Base-by-base conservation (phyloP, 1,140 invertebrate species). In the Bombus picipes region DNA sequence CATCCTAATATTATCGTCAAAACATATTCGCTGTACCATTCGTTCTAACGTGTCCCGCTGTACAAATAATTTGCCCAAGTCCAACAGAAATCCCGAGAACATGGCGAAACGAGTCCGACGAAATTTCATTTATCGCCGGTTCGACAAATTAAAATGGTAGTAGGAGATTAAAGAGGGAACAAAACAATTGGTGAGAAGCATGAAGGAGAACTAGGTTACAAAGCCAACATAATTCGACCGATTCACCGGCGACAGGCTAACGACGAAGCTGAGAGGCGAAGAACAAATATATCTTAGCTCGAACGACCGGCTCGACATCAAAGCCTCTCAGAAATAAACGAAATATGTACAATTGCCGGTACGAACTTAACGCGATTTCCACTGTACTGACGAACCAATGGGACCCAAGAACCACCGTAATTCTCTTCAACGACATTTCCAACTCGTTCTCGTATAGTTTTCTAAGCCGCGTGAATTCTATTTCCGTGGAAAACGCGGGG, bases 251-350 rank as follows among this genome's bases (percentile, higher is more conserved):
- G n/a, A 25, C 28, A 34, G 34, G 25, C 47, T 53, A 53, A 53
- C 47, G 43, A 25, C 15, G 32, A 34, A 53, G 3, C 18, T 25
- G n/a, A 53, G 22, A 53, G 72, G 15, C 41, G 71, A 43, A 47
- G 71, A 47, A 73, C 15, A 43, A 73, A 73, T n/a, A 72, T 41
- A 71, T 71, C 37, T 71, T 39, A 13, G 25, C 70, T 39, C 13
- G 2, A 41, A 72, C 39, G 71, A 37, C 39, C 28, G 25, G 28
- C 18, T 25, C 28, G 47, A 53, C 47, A 53, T 53, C 47, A 53
- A 73, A 73, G 72, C n/a, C 9, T 41, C 28, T 47, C 41, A 22
- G 43, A 74, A 53, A 74, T 74, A 74, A 74, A 37, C n/a, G 32
- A 76, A 76, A 57, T n/a, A 53, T 8, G 47, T 53, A 53, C 34